These are phyloP conservation scores for Alauda arvensis DNA, from an alignment of 2,797 vertebrate species.

Conservation along the genomic window DNA sequence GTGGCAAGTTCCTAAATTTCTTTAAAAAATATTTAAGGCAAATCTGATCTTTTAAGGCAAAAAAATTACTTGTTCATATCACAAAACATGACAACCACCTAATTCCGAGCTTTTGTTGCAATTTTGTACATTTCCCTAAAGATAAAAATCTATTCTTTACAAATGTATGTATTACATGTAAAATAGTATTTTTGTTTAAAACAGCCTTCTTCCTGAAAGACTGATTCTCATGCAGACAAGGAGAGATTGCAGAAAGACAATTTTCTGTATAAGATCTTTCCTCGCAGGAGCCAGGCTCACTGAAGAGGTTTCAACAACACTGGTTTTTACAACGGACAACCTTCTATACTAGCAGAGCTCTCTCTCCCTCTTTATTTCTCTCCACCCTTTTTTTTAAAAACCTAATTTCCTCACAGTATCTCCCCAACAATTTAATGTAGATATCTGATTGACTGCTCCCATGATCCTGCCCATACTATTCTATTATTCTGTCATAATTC, in stretches of 20 bases:
- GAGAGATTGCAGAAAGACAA: neutral
- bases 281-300: neutral
- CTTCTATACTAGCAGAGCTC: neutral
- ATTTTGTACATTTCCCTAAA: neutral
- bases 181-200: neutral
- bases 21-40: neutral
- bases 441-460: neutral
- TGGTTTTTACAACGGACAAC: neutral
- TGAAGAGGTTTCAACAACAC: neutral
- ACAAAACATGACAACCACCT: neutral
- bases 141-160: neutral
- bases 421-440: neutral
- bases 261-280: neutral
- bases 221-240: neutral
- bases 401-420: neutral
- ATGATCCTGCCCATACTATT: neutral
- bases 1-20: neutral
- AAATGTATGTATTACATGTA: neutral
- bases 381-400: accelerated
- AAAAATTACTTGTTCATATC: neutral
- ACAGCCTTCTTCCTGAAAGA: neutral
- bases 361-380: neutral
- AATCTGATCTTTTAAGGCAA: neutral
- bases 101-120: neutral
- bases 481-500: constrained; percentile 20